Percentiles rank a stretch among this genome's conserved stretches.
Evolutionary conservation across 2,797 vertebrate genomes (phyloP).

Genomic region (Anomalospiza imberbis): DNA sequence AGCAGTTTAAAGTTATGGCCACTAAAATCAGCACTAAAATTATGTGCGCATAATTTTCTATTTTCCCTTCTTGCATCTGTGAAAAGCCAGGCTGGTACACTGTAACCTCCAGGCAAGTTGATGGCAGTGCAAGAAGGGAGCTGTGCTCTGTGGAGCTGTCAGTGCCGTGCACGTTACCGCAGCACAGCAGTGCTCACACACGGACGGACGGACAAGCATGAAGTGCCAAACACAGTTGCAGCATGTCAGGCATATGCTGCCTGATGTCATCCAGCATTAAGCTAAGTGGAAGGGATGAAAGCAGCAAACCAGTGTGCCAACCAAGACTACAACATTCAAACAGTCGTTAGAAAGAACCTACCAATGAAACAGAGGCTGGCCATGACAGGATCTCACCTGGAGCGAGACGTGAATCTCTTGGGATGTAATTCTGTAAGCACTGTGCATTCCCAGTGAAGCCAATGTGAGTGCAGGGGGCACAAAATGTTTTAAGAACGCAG

Average conservation of each 20-base stretch:
- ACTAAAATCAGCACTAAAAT: not conserved
- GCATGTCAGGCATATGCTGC: constrained; percentile 1
- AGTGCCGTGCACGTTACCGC: not conserved
- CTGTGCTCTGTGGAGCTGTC: not conserved
- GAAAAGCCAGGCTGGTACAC: not conserved
- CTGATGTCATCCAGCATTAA: constrained; percentile 36
- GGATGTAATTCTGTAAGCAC: not conserved
- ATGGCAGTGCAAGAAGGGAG: not conserved
- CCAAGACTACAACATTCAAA: not conserved
- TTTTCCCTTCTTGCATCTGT: not conserved
- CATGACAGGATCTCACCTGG: not conserved
- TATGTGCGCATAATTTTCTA: rapidly evolving
- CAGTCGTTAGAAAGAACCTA: not conserved
- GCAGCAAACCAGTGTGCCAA: not conserved
- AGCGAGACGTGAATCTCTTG: not conserved
- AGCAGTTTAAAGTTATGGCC: not conserved
- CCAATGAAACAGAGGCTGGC: not conserved
- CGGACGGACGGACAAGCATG: rapidly evolving
- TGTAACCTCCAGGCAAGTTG: not conserved
- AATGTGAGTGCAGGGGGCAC: not conserved
- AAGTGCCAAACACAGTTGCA: not conserved
- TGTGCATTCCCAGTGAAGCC: not conserved
- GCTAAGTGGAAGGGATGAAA: not conserved
- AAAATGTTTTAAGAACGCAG: not conserved
- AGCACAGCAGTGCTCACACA: not conserved